A percentile compares a stretch with the other conserved stretches of the same genome.
Evolutionary conservation across 2,888 invertebrate species (phyloP).

Genomic region (Acleris cristana): DNA sequence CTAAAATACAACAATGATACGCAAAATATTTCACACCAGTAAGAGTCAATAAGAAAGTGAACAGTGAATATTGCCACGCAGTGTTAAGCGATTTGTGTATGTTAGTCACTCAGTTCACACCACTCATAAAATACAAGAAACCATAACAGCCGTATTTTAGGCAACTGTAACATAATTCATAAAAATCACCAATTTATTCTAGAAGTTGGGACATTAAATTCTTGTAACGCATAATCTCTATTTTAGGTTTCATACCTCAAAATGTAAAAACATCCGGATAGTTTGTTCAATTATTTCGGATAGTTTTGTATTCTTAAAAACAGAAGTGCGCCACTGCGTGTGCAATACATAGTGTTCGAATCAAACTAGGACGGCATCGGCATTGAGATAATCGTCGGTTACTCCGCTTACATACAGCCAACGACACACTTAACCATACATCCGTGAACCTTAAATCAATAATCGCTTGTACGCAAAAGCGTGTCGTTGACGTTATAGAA

Average conservation of each 20-base stretch:
- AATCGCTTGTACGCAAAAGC: too few relatives aligned
- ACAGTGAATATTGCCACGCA: slow-evolving; percentile 25
- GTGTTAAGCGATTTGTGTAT: slow-evolving; percentile 12
- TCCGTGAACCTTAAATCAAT: too few relatives aligned
- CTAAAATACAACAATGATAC: background rate
- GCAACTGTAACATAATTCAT: too few relatives aligned
- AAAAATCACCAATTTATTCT: too few relatives aligned
- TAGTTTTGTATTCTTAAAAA: background rate
- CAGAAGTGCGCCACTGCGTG: slow-evolving; percentile 12
- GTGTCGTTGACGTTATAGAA: too few relatives aligned
- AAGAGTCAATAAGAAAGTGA: slow-evolving; percentile 1
- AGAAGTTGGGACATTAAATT: too few relatives aligned
- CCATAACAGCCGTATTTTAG: too few relatives aligned
- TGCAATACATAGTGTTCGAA: slow-evolving; percentile 14
- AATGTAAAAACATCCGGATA: too few relatives aligned
- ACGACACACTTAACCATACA: too few relatives aligned
- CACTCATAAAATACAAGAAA: background rate
- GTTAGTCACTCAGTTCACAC: slow-evolving; percentile 13
- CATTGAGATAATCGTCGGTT: background rate
- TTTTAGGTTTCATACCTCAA: too few relatives aligned
- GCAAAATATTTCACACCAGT: background rate
- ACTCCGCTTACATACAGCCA: background rate
- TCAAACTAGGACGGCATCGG: slow-evolving; percentile 1
- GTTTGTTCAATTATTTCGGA: background rate
- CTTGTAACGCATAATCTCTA: too few relatives aligned